Evolutionary conservation across 2,888 invertebrate genomes (phyloP).

Genomic region (Bedellia somnulentella): DNA sequence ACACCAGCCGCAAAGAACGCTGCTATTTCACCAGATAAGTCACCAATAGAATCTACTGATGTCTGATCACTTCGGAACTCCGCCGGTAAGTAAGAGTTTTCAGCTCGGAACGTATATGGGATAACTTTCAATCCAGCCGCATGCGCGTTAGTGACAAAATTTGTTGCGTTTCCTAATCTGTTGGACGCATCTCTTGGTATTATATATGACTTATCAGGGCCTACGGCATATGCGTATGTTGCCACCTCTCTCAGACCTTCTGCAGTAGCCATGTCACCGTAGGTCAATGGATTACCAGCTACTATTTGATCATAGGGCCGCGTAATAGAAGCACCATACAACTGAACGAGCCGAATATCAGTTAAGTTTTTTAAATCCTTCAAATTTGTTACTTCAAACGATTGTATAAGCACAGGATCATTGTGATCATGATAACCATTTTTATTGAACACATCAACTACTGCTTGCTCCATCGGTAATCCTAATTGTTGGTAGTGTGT

Average conservation of each 20-base stretch:
- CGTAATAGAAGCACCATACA: slow-evolving; percentile 18
- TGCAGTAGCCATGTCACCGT: slow-evolving; percentile 35
- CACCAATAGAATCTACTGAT: slow-evolving; percentile 23
- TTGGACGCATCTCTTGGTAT: slow-evolving; percentile 30
- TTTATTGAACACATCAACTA: slow-evolving; percentile 31
- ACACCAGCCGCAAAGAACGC: slow-evolving; percentile 34
- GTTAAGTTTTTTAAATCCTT: slow-evolving; percentile 34
- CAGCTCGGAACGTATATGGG: slow-evolving; percentile 44
- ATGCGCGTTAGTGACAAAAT: slow-evolving; percentile 35
- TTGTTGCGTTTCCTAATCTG: slow-evolving; percentile 25
- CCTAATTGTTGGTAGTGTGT: slow-evolving; percentile 35
- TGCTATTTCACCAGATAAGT: slow-evolving; percentile 28
- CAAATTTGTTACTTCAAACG: slow-evolving; percentile 43
- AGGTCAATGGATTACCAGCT: slow-evolving; percentile 28
- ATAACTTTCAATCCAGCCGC: slow-evolving; percentile 40
- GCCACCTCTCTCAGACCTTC: slow-evolving; percentile 37
- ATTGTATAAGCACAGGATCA: slow-evolving; percentile 41
- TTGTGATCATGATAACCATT: slow-evolving; percentile 30
- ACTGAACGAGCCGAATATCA: slow-evolving; percentile 31
- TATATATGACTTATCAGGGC: slow-evolving; percentile 39
- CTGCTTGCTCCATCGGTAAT: slow-evolving; percentile 31
- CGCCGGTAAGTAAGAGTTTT: slow-evolving; percentile 31
- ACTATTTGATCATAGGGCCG: slow-evolving; percentile 33
- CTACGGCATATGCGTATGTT: slow-evolving; percentile 38
- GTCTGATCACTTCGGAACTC: slow-evolving; percentile 26